Evolutionary conservation across 1,140 invertebrate species (phyloP).

Genomic region (Anagrus nilaparvatae): DNA sequence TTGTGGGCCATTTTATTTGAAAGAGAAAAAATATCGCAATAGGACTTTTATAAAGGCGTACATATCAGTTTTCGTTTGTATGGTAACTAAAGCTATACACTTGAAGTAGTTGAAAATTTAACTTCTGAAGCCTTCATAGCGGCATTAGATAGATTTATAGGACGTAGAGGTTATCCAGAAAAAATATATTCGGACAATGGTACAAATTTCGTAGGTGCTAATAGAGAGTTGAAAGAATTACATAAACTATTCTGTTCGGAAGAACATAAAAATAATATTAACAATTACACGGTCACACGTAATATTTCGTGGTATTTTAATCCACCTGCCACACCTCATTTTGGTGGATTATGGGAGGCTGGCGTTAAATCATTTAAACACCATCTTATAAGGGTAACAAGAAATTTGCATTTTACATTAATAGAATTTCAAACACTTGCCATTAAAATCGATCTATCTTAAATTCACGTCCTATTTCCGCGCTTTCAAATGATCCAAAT

Average conservation of each 20-base stretch:
- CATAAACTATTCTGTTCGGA: neutral
- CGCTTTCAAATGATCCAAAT: constrained; percentile 7
- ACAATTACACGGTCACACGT: neutral
- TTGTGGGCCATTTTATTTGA: neutral
- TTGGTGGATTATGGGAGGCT: constrained; percentile 5
- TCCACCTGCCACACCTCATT: constrained; percentile 1
- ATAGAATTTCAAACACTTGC: neutral
- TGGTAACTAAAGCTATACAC: constrained; percentile 1
- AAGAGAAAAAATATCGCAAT: constrained; percentile 4
- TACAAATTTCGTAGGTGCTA: neutral
- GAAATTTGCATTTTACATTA: neutral
- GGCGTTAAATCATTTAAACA: constrained; percentile 6
- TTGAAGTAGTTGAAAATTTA: constrained; percentile 2
- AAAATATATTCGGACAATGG: constrained; percentile 4
- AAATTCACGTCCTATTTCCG: neutral
- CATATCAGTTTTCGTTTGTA: neutral
- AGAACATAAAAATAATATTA: neutral
- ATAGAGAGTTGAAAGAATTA: neutral
- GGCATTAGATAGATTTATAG: neutral
- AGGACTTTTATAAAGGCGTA: neutral
- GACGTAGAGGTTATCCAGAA: neutral
- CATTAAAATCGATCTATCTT: constrained; percentile 3
- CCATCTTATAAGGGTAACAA: constrained; percentile 2
- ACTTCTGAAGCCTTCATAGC: constrained; percentile 6
- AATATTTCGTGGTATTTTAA: neutral